Evolutionary conservation across 2,113 vertebrate genomes (phyloP).

Genomic region (Macquaria ambigua): DNA sequence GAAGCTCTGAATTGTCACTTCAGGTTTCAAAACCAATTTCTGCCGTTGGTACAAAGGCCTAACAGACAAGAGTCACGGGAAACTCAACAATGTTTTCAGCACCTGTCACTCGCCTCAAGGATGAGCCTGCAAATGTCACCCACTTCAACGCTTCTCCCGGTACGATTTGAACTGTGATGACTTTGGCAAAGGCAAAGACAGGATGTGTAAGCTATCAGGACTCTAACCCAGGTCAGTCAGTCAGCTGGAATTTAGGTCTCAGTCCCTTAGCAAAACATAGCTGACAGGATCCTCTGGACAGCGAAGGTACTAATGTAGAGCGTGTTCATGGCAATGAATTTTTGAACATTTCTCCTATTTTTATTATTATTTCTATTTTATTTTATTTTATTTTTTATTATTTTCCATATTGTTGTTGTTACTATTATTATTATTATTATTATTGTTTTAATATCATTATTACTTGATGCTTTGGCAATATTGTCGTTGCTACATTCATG

Average conservation of each 20-base stretch:
- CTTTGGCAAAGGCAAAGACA: conserved; percentile 36
- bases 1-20: conserved; percentile 39
- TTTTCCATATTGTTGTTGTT: too few species aligned
- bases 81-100: conserved; percentile 4
- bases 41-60: neutral
- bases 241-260: conserved; percentile 1
- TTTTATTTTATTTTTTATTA: too few species aligned
- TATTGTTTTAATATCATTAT: too few species aligned
- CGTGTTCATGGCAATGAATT: neutral
- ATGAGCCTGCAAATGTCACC: conserved; percentile 17
- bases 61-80: conserved; percentile 9
- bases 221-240: neutral
- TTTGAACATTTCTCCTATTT: too few species aligned
- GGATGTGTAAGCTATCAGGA: neutral
- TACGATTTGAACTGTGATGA: conserved; percentile 4
- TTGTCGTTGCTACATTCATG: too few species aligned
- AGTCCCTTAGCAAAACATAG: neutral
- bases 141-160: neutral
- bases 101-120: neutral
- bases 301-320: neutral
- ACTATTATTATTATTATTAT: too few species aligned
- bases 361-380: too few species aligned
- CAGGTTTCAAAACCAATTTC: conserved; percentile 47
- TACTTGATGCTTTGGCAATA: too few species aligned
- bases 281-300: conserved; percentile 10